Evolutionary conservation across 92 coral and sea anemone species (phyloP).

Genomic region (Virgularia gustaviana): DNA sequence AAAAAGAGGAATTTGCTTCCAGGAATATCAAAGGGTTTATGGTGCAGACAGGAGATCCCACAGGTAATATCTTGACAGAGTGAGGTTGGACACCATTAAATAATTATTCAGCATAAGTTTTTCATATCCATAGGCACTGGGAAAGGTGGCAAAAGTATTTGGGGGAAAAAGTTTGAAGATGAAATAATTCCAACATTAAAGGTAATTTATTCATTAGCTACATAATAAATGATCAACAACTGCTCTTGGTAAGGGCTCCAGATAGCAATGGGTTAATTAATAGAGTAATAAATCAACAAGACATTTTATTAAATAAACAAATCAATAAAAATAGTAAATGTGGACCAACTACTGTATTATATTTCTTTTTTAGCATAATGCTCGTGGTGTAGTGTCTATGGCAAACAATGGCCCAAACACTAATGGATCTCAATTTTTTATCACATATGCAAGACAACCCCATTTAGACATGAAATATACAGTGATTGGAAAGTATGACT

Average conservation of each 20-base stretch:
- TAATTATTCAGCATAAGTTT: no score
- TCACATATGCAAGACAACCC: slow-evolving; percentile 89
- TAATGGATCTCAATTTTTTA: slow-evolving; percentile 86
- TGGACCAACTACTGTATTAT: background rate
- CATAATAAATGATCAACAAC: background rate
- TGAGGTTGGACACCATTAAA: no score
- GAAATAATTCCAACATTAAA: slow-evolving; percentile 87
- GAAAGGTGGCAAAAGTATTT: slow-evolving; percentile 90
- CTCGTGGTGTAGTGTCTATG: slow-evolving; percentile 89
- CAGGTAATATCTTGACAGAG: no score
- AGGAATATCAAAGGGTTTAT: slow-evolving; percentile 93
- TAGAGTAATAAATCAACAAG: no score
- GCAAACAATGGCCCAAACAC: slow-evolving; percentile 93
- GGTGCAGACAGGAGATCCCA: slow-evolving; percentile 97
- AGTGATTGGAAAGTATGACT: slow-evolving; percentile 89
- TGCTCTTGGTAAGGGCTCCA: no score
- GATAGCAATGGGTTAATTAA: no score
- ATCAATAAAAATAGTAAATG: background rate
- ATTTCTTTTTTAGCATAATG: slow-evolving; percentile 68
- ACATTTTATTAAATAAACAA: background rate
- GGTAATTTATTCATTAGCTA: no score
- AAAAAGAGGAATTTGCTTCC: background rate
- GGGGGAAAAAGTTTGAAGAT: slow-evolving; percentile 97
- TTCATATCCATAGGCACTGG: slow-evolving; percentile 79
- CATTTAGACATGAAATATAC: slow-evolving; percentile 97